Evolutionary conservation across 1,140 invertebrate genomes (phyloP).

Genomic region (Piezodorus guildinii): DNA sequence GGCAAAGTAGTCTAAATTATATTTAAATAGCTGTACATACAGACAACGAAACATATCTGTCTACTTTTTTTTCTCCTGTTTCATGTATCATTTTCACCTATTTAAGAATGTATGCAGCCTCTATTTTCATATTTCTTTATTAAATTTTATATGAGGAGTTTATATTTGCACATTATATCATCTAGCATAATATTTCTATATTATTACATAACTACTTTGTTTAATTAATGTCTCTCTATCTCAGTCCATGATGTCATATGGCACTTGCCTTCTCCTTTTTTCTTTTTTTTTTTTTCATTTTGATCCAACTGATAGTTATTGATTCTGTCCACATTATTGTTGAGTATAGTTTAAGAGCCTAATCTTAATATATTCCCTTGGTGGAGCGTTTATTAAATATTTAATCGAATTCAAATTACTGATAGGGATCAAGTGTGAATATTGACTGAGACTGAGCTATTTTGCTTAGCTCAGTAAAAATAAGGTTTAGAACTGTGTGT

Average conservation of each 20-base stretch:
- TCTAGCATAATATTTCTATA: neutral
- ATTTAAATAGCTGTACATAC: no score
- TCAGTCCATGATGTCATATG: neutral
- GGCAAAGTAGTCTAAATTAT: neutral
- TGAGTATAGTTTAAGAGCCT: neutral
- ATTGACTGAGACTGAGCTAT: no score
- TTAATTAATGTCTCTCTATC: neutral
- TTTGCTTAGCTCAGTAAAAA: no score
- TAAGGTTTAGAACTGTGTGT: no score
- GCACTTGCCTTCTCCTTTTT: neutral
- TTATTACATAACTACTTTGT: no score
- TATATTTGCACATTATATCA: neutral
- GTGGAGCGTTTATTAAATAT: no score
- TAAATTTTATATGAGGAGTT: conserved; percentile 5
- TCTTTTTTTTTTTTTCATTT: neutral
- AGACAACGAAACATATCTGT: conserved; percentile 14
- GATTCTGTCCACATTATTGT: neutral
- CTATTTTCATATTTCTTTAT: conserved; percentile 8
- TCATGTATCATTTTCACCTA: neutral
- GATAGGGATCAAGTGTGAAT: no score
- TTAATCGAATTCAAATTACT: no score
- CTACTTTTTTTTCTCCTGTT: neutral
- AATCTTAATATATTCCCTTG: neutral
- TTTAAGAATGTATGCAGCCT: neutral
- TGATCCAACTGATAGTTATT: neutral